These are phyloP conservation scores for Myotis findleyi DNA, from an alignment of 2,797 vertebrate species.

Conservation along the genomic window DNA sequence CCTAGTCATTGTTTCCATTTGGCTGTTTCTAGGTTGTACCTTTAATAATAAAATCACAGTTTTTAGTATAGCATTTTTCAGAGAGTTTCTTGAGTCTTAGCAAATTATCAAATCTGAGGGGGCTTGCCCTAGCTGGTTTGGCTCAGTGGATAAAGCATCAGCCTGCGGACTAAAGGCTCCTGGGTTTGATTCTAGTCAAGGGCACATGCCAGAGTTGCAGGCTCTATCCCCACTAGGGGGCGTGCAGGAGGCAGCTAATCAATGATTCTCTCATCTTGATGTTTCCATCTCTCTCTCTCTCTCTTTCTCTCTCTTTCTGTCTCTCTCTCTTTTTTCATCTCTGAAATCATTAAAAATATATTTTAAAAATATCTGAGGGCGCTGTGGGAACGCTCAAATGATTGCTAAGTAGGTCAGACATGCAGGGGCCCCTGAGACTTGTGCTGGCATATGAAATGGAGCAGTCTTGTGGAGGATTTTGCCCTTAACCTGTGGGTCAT, in stretches of 20 bases:
- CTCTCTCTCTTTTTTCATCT: too few relatives aligned
- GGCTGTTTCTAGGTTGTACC: background rate
- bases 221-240: too few relatives aligned
- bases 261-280: too few relatives aligned
- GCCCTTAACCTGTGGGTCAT: background rate
- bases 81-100: background rate
- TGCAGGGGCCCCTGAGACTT: background rate
- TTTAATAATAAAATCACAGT: slow-evolving; percentile 22
- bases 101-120: background rate
- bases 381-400: background rate
- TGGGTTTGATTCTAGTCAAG: too few relatives aligned
- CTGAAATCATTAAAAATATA: too few relatives aligned
- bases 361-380: background rate
- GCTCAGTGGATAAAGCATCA: too few relatives aligned
- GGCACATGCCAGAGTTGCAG: too few relatives aligned
- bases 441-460: background rate
- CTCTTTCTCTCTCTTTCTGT: too few relatives aligned
- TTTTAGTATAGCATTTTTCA: background rate
- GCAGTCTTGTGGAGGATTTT: background rate
- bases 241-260: too few relatives aligned
- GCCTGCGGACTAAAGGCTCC: too few relatives aligned
- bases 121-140: too few relatives aligned
- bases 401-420: background rate
- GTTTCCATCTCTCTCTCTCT: too few relatives aligned
- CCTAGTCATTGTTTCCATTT: background rate